phyloP scores from a whole-genome alignment of 1,140 invertebrate species.

The Drosophila kanapiae region DNA sequence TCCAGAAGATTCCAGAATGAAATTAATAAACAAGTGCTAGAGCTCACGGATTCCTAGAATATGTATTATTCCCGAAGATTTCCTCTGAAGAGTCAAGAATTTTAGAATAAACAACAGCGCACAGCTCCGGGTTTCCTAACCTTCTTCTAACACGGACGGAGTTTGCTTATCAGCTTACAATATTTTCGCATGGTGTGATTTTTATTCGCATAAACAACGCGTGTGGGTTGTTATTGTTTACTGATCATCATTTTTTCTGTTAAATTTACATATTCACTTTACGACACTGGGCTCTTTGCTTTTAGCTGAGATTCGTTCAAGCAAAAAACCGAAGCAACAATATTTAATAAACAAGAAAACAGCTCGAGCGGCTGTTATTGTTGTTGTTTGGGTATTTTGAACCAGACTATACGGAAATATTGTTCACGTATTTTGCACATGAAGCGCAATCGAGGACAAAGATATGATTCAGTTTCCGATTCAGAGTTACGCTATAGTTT shows the following conservation, averaged over 20 bases:
- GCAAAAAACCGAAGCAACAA: constrained; percentile 18
- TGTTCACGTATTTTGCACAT: constrained; percentile 34
- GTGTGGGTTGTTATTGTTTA: constrained; percentile 52
- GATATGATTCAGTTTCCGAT: constrained; percentile 28
- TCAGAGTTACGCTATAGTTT: constrained; percentile 11
- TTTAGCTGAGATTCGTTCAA: constrained; percentile 27
- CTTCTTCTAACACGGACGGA: constrained; percentile 7
- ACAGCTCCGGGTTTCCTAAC: background rate
- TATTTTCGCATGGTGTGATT: constrained; percentile 44
- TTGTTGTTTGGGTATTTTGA: constrained; percentile 40
- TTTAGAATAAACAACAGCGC: background rate
- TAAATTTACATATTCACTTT: constrained; percentile 48
- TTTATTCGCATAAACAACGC: constrained; percentile 71
- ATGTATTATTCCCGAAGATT: too few relatives aligned
- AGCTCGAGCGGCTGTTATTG: constrained; percentile 3
- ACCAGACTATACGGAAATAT: constrained; percentile 57
- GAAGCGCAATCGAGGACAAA: constrained; percentile 53
- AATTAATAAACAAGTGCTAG: too few relatives aligned
- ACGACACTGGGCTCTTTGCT: constrained; percentile 10
- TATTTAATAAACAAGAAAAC: constrained; percentile 42
- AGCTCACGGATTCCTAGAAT: too few relatives aligned
- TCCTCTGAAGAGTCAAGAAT: background rate
- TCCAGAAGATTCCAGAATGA: background rate
- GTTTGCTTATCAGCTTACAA: constrained; percentile 43
- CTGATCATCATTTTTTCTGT: constrained; percentile 23